Conservation (phyloP, 2,797 vertebrate species). For the Anguilla marmorata region DNA sequence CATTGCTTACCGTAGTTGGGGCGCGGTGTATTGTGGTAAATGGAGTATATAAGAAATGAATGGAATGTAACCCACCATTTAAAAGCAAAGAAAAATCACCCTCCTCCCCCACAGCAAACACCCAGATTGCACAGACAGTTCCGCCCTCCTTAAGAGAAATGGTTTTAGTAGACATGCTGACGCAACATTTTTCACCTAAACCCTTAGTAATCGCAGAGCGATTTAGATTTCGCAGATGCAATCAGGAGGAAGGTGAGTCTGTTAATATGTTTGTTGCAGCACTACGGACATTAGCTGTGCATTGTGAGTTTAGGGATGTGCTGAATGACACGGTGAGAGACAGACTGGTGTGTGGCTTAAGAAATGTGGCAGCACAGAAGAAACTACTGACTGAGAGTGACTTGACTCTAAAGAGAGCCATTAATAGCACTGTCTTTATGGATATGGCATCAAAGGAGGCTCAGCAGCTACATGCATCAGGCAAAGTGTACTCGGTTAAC, state of each 20-base stretch:
- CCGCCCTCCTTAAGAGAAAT: too few relatives aligned
- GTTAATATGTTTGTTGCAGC: not conserved
- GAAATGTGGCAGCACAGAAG: not conserved
- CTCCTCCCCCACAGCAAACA: too few relatives aligned
- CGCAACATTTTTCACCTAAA: constrained; percentile 7
- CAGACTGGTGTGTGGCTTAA: too few relatives aligned
- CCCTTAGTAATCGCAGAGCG: not conserved
- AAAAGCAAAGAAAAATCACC: not conserved
- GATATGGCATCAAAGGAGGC: too few relatives aligned
- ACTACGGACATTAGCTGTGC: not conserved
- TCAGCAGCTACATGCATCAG: not conserved
- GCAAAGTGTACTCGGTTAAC: constrained; percentile 3
- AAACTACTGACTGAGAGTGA: constrained; percentile 27
- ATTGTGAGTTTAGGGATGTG: constrained; percentile 12
- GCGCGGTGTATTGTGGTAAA: too few relatives aligned
- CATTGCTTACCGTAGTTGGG: too few relatives aligned
- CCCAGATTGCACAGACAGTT: too few relatives aligned
- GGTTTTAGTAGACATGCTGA: not conserved
- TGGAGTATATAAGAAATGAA: too few relatives aligned
- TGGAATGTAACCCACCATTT: too few relatives aligned
- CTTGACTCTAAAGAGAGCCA: not conserved
- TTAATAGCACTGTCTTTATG: not conserved
- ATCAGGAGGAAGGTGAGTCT: not conserved
- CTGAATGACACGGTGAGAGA: too few relatives aligned
- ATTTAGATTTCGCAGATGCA: not conserved